Conservation (phyloP, 2,797 vertebrate genomes). For the Gadopsis marmoratus region DNA sequence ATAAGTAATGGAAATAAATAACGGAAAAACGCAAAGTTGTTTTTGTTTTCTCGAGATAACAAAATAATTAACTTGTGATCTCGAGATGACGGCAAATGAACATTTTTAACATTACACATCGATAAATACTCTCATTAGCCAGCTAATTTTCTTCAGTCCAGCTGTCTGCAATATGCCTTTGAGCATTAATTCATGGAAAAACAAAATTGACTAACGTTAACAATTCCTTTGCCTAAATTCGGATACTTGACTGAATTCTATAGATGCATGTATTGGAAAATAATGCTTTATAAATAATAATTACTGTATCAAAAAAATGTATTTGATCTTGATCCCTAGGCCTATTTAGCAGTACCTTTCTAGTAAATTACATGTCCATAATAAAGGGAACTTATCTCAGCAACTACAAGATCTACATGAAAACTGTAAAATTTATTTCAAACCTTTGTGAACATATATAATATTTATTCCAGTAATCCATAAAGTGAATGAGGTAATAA, state of each 20-base stretch:
- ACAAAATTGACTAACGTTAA: background rate
- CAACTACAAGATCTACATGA: no score
- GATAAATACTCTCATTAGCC: background rate
- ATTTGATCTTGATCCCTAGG: background rate
- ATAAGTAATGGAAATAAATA: no score
- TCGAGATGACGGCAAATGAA: background rate
- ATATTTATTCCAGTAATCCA: background rate
- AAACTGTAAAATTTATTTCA: background rate
- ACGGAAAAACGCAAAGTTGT: no score
- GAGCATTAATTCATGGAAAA: background rate
- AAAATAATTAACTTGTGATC: no score
- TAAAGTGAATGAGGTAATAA: background rate
- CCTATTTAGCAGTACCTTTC: no score
- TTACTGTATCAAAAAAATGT: background rate
- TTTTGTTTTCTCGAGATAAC: no score
- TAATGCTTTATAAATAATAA: background rate
- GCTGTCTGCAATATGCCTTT: background rate
- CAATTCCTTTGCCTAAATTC: background rate
- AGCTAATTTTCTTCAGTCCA: conserved; percentile 2
- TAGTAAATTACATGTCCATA: no score
- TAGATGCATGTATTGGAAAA: background rate
- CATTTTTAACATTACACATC: background rate
- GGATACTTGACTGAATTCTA: background rate
- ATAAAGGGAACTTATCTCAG: no score
- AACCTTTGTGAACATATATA: background rate